phyloP scores from a whole-genome alignment of 2,888 invertebrate genomes.

The Corythucha ciliata region DNA sequence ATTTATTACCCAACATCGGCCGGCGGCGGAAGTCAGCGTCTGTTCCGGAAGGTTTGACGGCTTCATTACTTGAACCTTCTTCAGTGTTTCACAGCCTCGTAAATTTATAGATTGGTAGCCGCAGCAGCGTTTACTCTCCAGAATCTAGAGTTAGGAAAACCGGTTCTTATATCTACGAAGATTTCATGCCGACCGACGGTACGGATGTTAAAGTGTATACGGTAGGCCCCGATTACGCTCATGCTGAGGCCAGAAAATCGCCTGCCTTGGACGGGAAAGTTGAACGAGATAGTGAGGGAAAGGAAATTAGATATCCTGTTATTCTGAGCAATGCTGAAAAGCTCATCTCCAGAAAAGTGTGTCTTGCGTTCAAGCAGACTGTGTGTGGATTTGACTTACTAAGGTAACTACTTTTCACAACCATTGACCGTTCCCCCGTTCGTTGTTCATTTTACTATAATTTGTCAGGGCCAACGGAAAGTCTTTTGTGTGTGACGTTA shows the following conservation, averaged over 20 bases:
- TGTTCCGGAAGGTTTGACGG: constrained; percentile 95
- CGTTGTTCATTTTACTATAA: constrained; percentile 5
- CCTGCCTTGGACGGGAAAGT: constrained; percentile 98
- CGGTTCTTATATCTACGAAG: constrained; percentile 98
- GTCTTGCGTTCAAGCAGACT: constrained; percentile 92
- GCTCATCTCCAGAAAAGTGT: constrained; percentile 93
- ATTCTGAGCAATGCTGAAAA: constrained; percentile 96
- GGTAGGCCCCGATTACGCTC: constrained; percentile 98
- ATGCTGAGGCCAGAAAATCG: constrained; percentile 97
- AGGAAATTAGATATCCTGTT: constrained; percentile 97
- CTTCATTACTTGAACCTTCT: neutral
- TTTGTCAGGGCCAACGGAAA: constrained; percentile 84
- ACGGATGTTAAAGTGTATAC: constrained; percentile 85
- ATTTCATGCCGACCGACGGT: constrained; percentile 99
- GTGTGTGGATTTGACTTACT: constrained; percentile 98
- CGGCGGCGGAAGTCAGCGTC: constrained; percentile 92
- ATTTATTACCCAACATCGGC: constrained; percentile 99
- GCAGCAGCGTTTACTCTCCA: constrained; percentile 97
- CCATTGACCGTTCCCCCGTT: constrained; percentile 24
- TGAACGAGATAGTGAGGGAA: constrained; percentile 93
- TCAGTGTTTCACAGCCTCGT: neutral
- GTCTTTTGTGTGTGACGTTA: constrained; percentile 99
- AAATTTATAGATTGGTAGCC: constrained; percentile 74
- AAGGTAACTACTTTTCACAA: constrained; percentile 53
- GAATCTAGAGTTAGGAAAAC: constrained; percentile 92